phyloP scores from a whole-genome alignment of 2,888 invertebrate genomes.

The Lasioglossum pauxillum region DNA sequence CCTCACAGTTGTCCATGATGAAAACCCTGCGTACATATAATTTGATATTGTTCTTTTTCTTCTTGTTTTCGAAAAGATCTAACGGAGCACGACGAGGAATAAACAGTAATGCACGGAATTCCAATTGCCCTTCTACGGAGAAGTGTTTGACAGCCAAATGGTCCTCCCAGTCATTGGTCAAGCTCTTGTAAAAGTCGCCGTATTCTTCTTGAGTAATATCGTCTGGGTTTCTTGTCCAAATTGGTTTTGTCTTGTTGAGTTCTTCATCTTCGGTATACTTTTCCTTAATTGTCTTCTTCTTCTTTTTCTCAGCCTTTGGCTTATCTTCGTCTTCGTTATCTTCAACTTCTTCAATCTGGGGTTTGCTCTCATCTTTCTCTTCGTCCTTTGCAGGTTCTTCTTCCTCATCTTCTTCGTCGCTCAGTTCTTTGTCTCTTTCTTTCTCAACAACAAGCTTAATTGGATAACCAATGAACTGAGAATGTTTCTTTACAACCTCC shows the following conservation, averaged over 20 bases:
- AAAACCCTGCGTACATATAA: slow-evolving; percentile 98
- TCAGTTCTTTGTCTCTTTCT: slow-evolving; percentile 98
- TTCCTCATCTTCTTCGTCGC: slow-evolving; percentile 91
- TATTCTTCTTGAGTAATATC: slow-evolving; percentile 98
- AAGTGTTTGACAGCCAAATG: slow-evolving; percentile 98
- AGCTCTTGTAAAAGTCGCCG: slow-evolving; percentile 98
- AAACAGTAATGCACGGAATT: slow-evolving; percentile 97
- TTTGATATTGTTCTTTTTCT: slow-evolving; percentile 99
- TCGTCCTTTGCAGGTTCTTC: slow-evolving; percentile 86
- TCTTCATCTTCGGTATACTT: slow-evolving; percentile 99
- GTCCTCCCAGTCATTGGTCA: slow-evolving; percentile 99
- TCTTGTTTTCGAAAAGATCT: slow-evolving; percentile 99
- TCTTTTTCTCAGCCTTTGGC: slow-evolving; percentile 90
- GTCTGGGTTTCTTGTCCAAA: slow-evolving; percentile 98
- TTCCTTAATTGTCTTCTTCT: slow-evolving; percentile 99
- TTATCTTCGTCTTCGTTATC: slow-evolving; percentile 89
- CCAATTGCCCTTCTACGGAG: slow-evolving; percentile 96
- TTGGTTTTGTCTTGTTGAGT: slow-evolving; percentile 98
- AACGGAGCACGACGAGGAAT: slow-evolving; percentile 97
- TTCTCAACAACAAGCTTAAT: slow-evolving; percentile 98
- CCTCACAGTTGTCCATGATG: slow-evolving; percentile 99
- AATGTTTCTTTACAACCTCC: slow-evolving; percentile 99
- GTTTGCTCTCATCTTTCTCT: slow-evolving; percentile 89
- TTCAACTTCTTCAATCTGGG: slow-evolving; percentile 90
- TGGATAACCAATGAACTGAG: slow-evolving; percentile 99